Conservation (phyloP, 2,888 invertebrate species). For the Pherbina coryleti region DNA sequence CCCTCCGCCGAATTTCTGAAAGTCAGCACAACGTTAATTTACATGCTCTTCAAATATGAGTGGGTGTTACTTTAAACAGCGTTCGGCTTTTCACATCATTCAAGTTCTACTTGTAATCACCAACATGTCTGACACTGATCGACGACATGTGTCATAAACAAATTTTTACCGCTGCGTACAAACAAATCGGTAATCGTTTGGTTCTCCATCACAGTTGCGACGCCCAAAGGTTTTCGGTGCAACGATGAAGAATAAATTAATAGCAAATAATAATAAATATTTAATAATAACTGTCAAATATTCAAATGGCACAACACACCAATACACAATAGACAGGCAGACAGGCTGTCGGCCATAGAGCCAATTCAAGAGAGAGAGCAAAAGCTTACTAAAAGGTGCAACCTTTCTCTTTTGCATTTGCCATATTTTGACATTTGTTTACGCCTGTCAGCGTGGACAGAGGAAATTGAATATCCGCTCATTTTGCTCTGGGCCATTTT, state of each 20-base stretch:
- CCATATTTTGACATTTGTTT: constrained; percentile 7
- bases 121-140: background rate
- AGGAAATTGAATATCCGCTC: constrained; percentile 2
- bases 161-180: background rate
- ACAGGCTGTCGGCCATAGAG: background rate
- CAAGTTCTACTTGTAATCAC: background rate
- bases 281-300: constrained; percentile 11
- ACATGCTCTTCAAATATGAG: too few relatives aligned
- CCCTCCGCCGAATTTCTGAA: too few relatives aligned
- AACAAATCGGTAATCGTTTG: background rate
- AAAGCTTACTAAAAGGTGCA: background rate
- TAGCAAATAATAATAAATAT: constrained; percentile 9
- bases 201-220: background rate
- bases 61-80: background rate
- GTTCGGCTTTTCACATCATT: background rate
- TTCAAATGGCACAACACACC: background rate
- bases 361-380: background rate
- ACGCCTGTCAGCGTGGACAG: background rate
- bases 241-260: background rate
- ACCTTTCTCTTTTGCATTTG: constrained; percentile 1
- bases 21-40: too few relatives aligned
- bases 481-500: background rate
- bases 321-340: background rate
- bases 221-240: constrained; percentile 8
- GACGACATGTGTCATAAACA: background rate